Evolutionary conservation across 2,888 invertebrate genomes (phyloP).

Genomic region (Phania funesta): DNA sequence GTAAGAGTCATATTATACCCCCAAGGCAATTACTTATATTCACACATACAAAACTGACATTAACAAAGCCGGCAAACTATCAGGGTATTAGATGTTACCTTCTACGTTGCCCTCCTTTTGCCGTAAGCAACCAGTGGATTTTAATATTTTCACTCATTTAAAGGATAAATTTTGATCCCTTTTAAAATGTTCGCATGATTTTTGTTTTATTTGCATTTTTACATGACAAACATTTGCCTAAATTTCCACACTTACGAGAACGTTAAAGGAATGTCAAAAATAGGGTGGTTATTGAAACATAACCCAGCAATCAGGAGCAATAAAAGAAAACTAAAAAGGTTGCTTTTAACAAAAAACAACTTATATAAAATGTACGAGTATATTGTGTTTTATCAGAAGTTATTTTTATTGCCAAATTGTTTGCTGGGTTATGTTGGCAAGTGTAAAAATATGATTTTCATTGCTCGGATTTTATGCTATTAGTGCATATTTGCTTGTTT

Average conservation of each 20-base stretch:
- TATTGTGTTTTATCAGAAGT: background rate
- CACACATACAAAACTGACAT: background rate
- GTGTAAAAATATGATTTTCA: conserved; percentile 1
- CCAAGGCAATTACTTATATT: conserved; percentile 26
- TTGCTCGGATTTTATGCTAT: conserved; percentile 45
- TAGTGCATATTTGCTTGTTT: conserved; percentile 45
- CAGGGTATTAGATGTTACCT: background rate
- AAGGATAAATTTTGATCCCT: conserved; percentile 12
- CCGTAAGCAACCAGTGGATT: conserved; percentile 49
- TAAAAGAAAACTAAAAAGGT: background rate
- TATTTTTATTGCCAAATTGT: background rate
- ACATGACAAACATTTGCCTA: conserved; percentile 48
- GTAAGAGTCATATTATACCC: conserved; percentile 57
- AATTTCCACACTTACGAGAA: conserved; percentile 42
- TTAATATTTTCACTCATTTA: background rate
- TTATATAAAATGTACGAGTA: background rate
- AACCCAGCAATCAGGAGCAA: background rate
- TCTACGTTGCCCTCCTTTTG: background rate
- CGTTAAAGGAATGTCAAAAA: background rate
- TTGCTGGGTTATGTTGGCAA: conserved; percentile 11
- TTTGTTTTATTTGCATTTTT: background rate
- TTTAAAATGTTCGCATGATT: conserved; percentile 23
- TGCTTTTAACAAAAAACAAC: background rate
- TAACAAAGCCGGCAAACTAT: conserved; percentile 24
- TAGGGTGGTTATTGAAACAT: conserved; percentile 1